Evolutionary conservation across 2,113 vertebrate species (phyloP), one percentile per base, ranked within the genome.

Genomic region (Sinocyclocheilus anshuiensis): DNA sequence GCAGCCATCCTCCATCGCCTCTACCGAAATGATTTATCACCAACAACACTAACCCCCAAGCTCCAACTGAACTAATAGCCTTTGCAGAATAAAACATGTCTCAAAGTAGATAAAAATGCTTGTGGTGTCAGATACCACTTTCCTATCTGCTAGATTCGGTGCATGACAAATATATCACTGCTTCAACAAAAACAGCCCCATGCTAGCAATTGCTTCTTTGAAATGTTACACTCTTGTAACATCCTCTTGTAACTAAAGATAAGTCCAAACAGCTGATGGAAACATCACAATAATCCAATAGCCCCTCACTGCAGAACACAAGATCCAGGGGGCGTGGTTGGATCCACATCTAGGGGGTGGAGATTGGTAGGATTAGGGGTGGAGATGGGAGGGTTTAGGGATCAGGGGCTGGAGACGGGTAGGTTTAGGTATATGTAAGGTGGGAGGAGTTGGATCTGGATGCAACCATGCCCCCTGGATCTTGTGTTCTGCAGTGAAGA

Each of bases 1-100:
- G 59, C 83, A 53, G 86, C 65, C 45, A 78, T 85, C 72, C 81
- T 84, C 85, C 36, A 45, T 22, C 16, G 22, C 36, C 55, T 61
- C 42, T 36, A 29, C 67, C 18, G 26, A 84, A 79, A 81, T 90
- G 89, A 90, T 90, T 90, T 89, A 89, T 89, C 78, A 24, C 63
- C n/a, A 33, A 50, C 79, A 71, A 77, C 82, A 74, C 74, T 72
- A 72, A 85, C 82, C 81, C 39, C 61, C 71, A 48, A 74, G 80
- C 42, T 81, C 48, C 72, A 33, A 81, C 81, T 75, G 74, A 87
- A 89, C 84, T 82, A 89, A 86, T 81, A 83, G 45, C 84, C 69
- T 85, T 84, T 84, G 71, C 77, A 82, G 69, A 83, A 61, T 77
- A 71, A 87, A 78, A 55, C 78, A 61, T 75, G 84, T 83, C 77